A percentile compares a stretch with the other conserved stretches of the same genome.
Conservation (phyloP, 1,140 invertebrate species). For the Paramacrobiotus metropolitanus region DNA sequence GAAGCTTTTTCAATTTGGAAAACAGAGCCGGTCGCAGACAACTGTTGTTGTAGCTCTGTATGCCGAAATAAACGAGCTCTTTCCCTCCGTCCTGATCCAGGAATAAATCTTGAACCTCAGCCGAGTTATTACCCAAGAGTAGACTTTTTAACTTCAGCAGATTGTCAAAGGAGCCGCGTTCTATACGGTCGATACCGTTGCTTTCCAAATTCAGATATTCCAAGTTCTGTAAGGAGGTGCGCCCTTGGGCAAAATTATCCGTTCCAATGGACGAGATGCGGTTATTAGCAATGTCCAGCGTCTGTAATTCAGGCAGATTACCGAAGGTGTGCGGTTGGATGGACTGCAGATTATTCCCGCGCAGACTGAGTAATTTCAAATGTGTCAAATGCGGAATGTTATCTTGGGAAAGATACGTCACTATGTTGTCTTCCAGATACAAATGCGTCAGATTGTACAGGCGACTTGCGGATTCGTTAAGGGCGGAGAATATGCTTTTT, state of each 20-base stretch:
- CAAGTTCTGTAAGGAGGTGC: conserved; percentile 38
- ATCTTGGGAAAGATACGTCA: conserved; percentile 45
- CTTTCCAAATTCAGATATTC: conserved; percentile 49
- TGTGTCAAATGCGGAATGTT: conserved; percentile 52
- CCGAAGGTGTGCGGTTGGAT: conserved; percentile 47
- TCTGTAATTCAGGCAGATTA: conserved; percentile 44
- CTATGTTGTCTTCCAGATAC: conserved; percentile 56
- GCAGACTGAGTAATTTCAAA: conserved; percentile 48
- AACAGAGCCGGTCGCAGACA: neutral
- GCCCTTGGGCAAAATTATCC: conserved; percentile 31
- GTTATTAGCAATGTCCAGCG: conserved; percentile 57
- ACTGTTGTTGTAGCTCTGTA: neutral
- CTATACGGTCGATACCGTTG: conserved; percentile 48
- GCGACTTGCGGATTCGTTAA: neutral
- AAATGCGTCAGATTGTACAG: conserved; percentile 44
- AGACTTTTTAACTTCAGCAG: conserved; percentile 42
- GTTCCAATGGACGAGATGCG: conserved; percentile 43
- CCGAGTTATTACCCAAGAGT: conserved; percentile 56
- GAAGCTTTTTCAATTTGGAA: neutral
- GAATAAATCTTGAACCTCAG: conserved; percentile 40
- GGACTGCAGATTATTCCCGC: conserved; percentile 54
- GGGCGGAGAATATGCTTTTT: neutral
- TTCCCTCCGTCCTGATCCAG: conserved; percentile 24
- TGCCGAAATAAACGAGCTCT: neutral
- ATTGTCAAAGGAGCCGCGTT: conserved; percentile 43